Conservation (phyloP, 2,888 invertebrate genomes). For the Blastobasis lacticolella region DNA sequence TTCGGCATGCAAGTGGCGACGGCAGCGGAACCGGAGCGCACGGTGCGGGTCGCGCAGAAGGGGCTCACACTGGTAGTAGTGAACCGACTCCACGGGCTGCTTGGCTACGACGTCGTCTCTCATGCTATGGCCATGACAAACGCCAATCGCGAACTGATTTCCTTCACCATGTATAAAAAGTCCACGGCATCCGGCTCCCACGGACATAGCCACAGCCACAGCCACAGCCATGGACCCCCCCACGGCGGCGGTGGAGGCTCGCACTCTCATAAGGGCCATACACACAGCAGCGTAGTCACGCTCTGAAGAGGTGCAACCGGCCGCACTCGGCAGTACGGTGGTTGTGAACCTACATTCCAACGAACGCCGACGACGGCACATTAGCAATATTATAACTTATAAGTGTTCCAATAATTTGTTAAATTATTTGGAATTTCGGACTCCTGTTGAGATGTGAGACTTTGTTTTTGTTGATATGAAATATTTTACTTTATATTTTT, state of each 20-base stretch:
- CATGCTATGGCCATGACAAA: slow-evolving; percentile 70
- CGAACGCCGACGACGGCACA: no score
- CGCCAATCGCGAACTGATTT: slow-evolving; percentile 61
- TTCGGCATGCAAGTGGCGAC: slow-evolving; percentile 47
- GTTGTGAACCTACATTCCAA: neutral
- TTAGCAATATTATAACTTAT: no score
- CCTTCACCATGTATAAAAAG: slow-evolving; percentile 68
- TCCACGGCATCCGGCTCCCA: slow-evolving; percentile 34
- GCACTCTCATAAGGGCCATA: slow-evolving; percentile 29
- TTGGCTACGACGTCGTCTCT: slow-evolving; percentile 66
- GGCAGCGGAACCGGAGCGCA: slow-evolving; percentile 45
- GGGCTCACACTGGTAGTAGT: slow-evolving; percentile 60
- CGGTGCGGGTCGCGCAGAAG: slow-evolving; percentile 56
- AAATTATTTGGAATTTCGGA: no score
- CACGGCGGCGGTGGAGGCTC: slow-evolving; percentile 6
- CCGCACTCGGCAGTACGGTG: neutral
- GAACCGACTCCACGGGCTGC: slow-evolving; percentile 59
- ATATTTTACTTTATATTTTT: no score
- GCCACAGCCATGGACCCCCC: slow-evolving; percentile 17
- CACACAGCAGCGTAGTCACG: slow-evolving; percentile 46
- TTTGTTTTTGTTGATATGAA: no score
- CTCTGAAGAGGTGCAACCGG: slow-evolving; percentile 26
- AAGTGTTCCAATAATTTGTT: no score
- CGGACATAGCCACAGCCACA: slow-evolving; percentile 32
- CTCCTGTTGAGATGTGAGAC: no score